A percentile compares a stretch with the other conserved stretches of the same genome.
Evolutionary conservation across 2,797 vertebrate species (phyloP).

Genomic region (Notamacropus eugenii): DNA sequence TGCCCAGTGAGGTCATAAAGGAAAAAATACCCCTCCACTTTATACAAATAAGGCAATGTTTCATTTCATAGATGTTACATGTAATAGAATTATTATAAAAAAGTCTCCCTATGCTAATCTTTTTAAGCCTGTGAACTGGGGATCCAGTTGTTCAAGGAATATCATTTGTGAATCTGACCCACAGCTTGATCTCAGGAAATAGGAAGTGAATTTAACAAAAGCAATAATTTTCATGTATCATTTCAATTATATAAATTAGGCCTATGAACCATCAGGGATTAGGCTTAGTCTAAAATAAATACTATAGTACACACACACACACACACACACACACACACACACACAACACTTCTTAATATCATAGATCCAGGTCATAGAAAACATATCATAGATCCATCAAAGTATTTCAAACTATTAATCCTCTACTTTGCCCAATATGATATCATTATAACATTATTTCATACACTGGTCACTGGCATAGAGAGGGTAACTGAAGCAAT

Average conservation of each 20-base stretch:
- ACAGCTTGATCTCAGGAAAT: neutral
- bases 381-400: neutral
- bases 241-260: neutral
- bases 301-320: neutral
- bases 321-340: too few species aligned
- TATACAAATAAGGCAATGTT: slow-evolving; percentile 52
- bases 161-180: neutral
- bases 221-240: neutral
- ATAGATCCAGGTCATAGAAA: neutral
- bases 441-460: neutral
- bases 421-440: neutral
- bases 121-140: neutral
- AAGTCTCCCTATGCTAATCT: neutral
- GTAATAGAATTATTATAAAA: neutral
- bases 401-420: neutral
- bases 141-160: neutral
- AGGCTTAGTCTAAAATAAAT: neutral
- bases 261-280: neutral
- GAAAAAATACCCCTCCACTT: slow-evolving; percentile 34
- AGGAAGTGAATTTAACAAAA: neutral
- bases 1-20: slow-evolving; percentile 51
- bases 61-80: slow-evolving; percentile 27
- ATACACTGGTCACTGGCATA: neutral
- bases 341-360: neutral
- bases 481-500: neutral